Conservation (phyloP, 2,113 vertebrate species). For the human (Homo sapiens) region DNA sequence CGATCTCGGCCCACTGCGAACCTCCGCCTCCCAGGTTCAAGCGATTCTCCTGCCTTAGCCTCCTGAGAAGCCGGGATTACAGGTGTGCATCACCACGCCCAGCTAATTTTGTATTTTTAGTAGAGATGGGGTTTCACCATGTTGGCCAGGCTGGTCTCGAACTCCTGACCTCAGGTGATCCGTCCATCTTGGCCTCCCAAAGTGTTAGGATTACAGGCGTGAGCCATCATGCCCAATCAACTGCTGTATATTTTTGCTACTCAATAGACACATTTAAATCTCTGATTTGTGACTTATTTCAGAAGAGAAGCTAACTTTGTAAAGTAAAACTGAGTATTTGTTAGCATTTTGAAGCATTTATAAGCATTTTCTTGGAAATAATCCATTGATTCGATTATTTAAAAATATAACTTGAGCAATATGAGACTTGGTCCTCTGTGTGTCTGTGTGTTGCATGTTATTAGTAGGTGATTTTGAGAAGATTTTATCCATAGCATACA, state of each 20-base stretch:
- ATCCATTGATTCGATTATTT: background rate
- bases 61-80: too few species aligned
- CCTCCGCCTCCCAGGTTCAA: too few species aligned
- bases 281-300: background rate
- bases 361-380: slow-evolving; percentile 38
- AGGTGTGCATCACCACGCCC: too few species aligned
- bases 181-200: too few species aligned
- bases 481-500: slow-evolving; percentile 34
- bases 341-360: background rate
- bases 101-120: too few species aligned
- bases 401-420: background rate
- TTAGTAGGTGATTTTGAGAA: slow-evolving; percentile 20
- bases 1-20: too few species aligned
- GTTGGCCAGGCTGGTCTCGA: too few species aligned
- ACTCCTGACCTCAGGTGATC: too few species aligned
- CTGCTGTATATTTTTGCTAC: background rate
- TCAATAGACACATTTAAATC: background rate
- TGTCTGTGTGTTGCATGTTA: background rate
- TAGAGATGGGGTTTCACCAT: too few species aligned
- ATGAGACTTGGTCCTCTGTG: background rate
- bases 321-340: slow-evolving; percentile 4
- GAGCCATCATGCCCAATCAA: too few species aligned
- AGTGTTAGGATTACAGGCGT: too few species aligned
- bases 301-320: slow-evolving; percentile 24
- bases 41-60: too few species aligned